Evolutionary conservation across 2,113 vertebrate genomes (phyloP).

Genomic region (Riparia riparia): DNA sequence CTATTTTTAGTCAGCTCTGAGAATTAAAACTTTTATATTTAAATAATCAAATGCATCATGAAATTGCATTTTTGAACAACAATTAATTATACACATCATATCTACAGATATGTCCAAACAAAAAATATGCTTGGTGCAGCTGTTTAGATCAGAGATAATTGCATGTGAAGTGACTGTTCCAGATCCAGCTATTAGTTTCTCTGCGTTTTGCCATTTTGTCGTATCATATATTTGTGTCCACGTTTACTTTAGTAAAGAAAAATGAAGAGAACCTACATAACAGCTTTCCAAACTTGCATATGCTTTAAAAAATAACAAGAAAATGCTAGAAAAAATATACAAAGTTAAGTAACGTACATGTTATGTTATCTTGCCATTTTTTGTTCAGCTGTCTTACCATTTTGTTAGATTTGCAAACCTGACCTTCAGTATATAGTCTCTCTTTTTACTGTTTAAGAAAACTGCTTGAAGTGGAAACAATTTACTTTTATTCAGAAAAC

Average conservation of each 20-base stretch:
- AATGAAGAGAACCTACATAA: not conserved
- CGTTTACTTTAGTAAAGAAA: not conserved
- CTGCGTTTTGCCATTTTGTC: not conserved
- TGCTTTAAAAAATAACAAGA: not conserved
- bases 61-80: slow-evolving; percentile 76
- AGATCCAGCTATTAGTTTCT: not conserved
- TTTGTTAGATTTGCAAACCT: slow-evolving; percentile 22
- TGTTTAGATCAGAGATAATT: slow-evolving; percentile 52
- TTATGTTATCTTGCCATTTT: not conserved
- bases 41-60: slow-evolving; percentile 77
- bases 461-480: not conserved
- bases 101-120: slow-evolving; percentile 72
- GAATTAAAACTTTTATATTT: slow-evolving; percentile 79
- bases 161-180: not conserved
- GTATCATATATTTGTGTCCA: not conserved
- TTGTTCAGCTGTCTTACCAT: slow-evolving; percentile 10
- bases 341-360: not conserved
- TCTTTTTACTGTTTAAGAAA: slow-evolving; percentile 6
- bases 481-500: slow-evolving; percentile 1
- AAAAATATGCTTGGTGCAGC: slow-evolving; percentile 66
- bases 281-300: slow-evolving; percentile 6
- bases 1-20: slow-evolving; percentile 81
- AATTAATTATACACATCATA: slow-evolving; percentile 79
- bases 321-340: not conserved
- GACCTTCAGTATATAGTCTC: not conserved